Conservation (phyloP, 2,888 invertebrate genomes). For the Horisme vitalbata region DNA sequence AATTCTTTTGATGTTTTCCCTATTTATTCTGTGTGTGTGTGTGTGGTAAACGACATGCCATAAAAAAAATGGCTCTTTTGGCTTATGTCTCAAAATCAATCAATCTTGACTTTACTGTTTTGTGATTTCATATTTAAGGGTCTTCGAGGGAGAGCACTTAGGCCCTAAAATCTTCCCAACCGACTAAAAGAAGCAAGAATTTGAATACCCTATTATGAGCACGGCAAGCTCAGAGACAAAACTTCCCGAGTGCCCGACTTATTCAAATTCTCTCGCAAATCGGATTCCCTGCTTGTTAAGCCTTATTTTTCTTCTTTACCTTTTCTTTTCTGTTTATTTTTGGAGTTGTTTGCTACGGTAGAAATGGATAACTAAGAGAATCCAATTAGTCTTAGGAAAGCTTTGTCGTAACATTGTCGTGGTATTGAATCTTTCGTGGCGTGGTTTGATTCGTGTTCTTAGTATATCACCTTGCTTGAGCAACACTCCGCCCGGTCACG, state of each 20-base stretch:
- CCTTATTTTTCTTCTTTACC: slow-evolving; percentile 64
- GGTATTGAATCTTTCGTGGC: too few species aligned
- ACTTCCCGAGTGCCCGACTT: slow-evolving; percentile 50
- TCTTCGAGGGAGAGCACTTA: too few species aligned
- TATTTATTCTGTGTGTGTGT: too few species aligned
- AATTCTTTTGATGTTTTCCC: too few species aligned
- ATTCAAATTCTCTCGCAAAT: slow-evolving; percentile 76
- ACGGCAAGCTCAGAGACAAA: slow-evolving; percentile 15
- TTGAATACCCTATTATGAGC: slow-evolving; percentile 23
- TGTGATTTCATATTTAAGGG: too few species aligned
- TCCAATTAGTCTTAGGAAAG: slow-evolving; percentile 3
- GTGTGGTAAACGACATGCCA: too few species aligned
- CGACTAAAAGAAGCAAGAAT: slow-evolving; percentile 20
- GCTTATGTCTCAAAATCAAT: too few species aligned
- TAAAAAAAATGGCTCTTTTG: too few species aligned
- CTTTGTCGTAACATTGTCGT: neutral
- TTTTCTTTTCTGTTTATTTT: slow-evolving; percentile 55
- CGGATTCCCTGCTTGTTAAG: slow-evolving; percentile 78
- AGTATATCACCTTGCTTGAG: too few species aligned
- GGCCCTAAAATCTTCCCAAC: neutral
- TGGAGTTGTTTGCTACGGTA: slow-evolving; percentile 39
- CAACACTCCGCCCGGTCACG: too few species aligned
- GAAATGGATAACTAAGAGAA: slow-evolving; percentile 22
- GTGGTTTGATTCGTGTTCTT: too few species aligned
- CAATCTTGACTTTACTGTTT: too few species aligned